Conservation (phyloP, 2,113 vertebrate genomes). For the Lycaon pictus region DNA sequence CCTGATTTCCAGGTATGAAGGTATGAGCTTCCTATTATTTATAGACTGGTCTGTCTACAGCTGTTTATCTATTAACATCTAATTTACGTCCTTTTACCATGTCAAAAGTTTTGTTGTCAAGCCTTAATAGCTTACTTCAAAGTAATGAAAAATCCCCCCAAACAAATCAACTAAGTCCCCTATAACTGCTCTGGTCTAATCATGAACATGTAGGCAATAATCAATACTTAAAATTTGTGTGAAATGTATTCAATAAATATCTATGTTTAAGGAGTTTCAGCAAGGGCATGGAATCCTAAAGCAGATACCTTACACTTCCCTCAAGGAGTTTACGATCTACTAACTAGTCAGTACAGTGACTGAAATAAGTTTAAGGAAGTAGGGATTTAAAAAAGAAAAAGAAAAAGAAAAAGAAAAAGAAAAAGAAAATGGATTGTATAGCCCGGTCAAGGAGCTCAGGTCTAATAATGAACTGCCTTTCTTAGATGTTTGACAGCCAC, state of each 20-base stretch:
- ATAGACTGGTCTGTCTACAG: not conserved
- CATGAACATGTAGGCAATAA: not conserved
- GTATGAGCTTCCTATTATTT: not conserved
- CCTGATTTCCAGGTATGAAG: not conserved
- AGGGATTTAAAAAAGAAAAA: not conserved
- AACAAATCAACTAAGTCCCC: not conserved
- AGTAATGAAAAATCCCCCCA: not conserved
- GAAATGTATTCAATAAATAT: not conserved
- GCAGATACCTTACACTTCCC: not conserved
- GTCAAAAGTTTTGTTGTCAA: not conserved
- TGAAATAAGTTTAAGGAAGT: not conserved
- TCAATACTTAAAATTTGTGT: not conserved
- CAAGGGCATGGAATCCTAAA: not conserved
- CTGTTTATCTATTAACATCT: not conserved
- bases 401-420: not conserved
- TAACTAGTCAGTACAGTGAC: not conserved
- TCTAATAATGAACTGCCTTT: not conserved
- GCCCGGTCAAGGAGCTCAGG: not conserved
- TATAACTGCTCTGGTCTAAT: not conserved
- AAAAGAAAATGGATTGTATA: not conserved
- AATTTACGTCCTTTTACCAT: not conserved
- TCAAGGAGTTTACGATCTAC: not conserved
- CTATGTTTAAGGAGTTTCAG: not conserved
- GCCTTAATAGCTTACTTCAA: not conserved
- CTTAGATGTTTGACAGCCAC: not conserved